Percentiles rank a stretch among this genome's conserved stretches.
Conservation (phyloP, 2,888 invertebrate genomes). For the Caprella mutica region DNA sequence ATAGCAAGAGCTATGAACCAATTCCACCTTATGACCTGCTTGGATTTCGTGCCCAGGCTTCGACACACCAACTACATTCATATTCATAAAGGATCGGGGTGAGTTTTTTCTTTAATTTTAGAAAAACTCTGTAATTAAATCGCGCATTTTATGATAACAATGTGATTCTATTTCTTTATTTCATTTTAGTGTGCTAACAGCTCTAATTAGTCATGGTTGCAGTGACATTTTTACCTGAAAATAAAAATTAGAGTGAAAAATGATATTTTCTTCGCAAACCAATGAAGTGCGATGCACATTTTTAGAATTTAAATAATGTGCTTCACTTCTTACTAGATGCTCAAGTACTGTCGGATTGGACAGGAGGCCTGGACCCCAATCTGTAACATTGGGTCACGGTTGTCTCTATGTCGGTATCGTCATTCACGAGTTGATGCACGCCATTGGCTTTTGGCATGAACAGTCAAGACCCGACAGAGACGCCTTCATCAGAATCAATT, state of each 20-base stretch:
- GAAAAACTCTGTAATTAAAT: no score
- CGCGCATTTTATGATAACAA: no score
- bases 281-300: background rate
- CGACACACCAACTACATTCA: conserved; percentile 1
- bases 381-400: conserved; percentile 40
- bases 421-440: conserved; percentile 46
- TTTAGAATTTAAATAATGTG: background rate
- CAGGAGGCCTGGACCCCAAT: conserved; percentile 43
- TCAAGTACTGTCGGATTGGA: conserved; percentile 45
- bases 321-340: conserved; percentile 37
- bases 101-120: no score
- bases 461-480: conserved; percentile 45
- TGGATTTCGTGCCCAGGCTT: background rate
- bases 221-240: no score
- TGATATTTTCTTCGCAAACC: no score
- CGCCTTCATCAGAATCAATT: conserved; percentile 40
- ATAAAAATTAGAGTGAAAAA: no score
- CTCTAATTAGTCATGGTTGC: no score
- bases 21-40: background rate
- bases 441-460: conserved; percentile 46
- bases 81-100: conserved; percentile 3
- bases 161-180: no score
- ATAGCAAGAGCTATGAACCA: conserved; percentile 1
- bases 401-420: conserved; percentile 42
- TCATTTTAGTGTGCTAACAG: no score